Conservation (phyloP, 2,113 vertebrate genomes). For the Mesocricetus auratus region DNA sequence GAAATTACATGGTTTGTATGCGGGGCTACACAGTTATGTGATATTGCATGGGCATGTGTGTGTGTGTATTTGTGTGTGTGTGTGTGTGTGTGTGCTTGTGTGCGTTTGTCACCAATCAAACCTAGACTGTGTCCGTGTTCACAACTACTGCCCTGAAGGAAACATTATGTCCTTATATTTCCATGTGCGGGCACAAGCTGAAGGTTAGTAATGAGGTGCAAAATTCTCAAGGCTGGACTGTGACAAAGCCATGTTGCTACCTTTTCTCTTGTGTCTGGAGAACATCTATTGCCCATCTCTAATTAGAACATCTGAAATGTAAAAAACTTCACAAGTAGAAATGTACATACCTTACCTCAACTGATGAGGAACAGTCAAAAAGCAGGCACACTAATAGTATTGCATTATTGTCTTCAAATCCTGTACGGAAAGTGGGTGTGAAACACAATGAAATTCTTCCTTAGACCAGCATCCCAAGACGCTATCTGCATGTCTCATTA, state of each 20-base stretch:
- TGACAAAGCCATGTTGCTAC: not conserved
- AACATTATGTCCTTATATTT: not conserved
- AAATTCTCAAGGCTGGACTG: conserved; percentile 8
- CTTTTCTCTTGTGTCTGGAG: conserved; percentile 33
- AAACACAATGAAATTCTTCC: not conserved
- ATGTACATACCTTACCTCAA: not conserved
- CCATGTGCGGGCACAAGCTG: not conserved
- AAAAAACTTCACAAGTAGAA: not conserved
- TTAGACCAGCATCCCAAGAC: not conserved
- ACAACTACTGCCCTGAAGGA: not conserved
- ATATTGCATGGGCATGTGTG: not conserved
- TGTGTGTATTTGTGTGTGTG: not conserved
- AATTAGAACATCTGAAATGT: not conserved
- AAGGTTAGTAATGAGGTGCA: not conserved
- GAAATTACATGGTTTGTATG: conserved; percentile 13
- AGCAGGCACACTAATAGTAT: not conserved
- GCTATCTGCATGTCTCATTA: not conserved
- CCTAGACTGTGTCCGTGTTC: not conserved
- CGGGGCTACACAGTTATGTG: not conserved
- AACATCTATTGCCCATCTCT: not conserved
- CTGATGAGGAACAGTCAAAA: not conserved
- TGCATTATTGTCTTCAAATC: not conserved
- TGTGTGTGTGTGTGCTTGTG: not conserved
- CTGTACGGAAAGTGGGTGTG: not conserved
- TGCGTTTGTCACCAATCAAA: not conserved